Base-by-base conservation (phyloP, 2,113 vertebrate genomes). In the Phalacrocorax carbo region DNA sequence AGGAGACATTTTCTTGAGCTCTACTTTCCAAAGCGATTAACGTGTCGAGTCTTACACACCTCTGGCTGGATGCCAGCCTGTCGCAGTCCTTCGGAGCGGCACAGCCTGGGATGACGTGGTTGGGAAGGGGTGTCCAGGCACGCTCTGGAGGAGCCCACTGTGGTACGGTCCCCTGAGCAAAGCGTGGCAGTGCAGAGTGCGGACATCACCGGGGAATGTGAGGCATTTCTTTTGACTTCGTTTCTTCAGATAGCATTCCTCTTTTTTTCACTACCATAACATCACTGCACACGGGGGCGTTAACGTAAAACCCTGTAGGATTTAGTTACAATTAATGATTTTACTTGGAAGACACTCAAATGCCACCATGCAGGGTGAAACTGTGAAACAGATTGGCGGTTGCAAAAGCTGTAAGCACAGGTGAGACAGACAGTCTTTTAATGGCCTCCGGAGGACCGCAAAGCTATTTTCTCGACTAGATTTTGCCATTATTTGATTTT, bases 31-130 rank as follows among this genome's bases (percentile, higher is more conserved):
- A 49, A 90, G 27, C 71, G 77, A 9, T 72, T 29, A 25, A 6
- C 0, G 0, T 80, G 26, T 27, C 7, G 19, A 42, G 5, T 34
- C 26, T 26, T 57, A 4, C 4, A 0, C 18, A 8, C n/a, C 40
- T 38, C 55, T 48, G 75, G 21, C 34, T 72, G 51, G 40, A 30
- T 62, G 55, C 58, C 55, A 14, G 38, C 6, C 60, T 20, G 15
- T 23, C 34, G 22, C 27, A 7, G 32, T 49, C 14, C 12, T 18
- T 38, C 21, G 58, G 66, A 68, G 29, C 58, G 36, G 46, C 64
- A 27, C n/a, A 48, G 66, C 36, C 14, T 42, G 83, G 36, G 17
- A 11, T 48, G 34, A 38, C 80, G 20, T 7, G 57, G 2, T 29
- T 46, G 61, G 71, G 79, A 87, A 44, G 23, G 9, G 14, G 2